A percentile compares a stretch with the other conserved stretches of the same genome.
Conservation (phyloP, 53 echinoderm and acorn worm species). For the Hippasteria phrygiana region DNA sequence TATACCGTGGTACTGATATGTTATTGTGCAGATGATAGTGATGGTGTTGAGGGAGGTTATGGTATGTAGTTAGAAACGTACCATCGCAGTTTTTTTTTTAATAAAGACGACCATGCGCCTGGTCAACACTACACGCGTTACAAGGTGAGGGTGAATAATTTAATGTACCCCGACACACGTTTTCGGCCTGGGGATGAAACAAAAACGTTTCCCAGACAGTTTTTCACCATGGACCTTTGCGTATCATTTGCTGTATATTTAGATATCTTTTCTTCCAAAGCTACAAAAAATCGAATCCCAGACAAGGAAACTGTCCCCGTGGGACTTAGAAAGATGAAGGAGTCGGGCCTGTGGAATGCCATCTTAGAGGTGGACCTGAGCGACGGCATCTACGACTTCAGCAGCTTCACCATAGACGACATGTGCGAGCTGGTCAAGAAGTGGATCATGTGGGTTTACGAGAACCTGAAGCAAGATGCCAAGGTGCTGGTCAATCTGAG, state of each 20-base stretch:
- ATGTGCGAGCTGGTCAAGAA: slow-evolving; percentile 53
- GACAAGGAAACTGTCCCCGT: slow-evolving; percentile 58
- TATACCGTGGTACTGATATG: neutral
- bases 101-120: too few species aligned
- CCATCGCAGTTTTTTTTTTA: neutral
- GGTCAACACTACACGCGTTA: too few species aligned
- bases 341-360: slow-evolving; percentile 43
- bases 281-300: slow-evolving; percentile 32
- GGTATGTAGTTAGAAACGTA: neutral
- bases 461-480: slow-evolving; percentile 35
- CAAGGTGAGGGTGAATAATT: too few species aligned
- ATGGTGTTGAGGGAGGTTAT: too few species aligned
- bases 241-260: too few species aligned
- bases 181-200: too few species aligned
- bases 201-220: too few species aligned
- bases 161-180: too few species aligned
- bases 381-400: slow-evolving; percentile 61
- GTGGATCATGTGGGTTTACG: slow-evolving; percentile 58
- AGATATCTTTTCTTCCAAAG: slow-evolving; percentile 12
- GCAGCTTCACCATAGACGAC: slow-evolving; percentile 55
- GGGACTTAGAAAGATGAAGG: slow-evolving; percentile 58
- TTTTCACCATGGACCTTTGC: too few species aligned
- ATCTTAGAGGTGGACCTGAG: slow-evolving; percentile 67
- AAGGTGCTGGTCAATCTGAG: slow-evolving; percentile 62
- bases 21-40: neutral